These are phyloP conservation scores for Anolis carolinensis DNA, from an alignment of 2,113 vertebrate genomes.

Conservation along the genomic window DNA sequence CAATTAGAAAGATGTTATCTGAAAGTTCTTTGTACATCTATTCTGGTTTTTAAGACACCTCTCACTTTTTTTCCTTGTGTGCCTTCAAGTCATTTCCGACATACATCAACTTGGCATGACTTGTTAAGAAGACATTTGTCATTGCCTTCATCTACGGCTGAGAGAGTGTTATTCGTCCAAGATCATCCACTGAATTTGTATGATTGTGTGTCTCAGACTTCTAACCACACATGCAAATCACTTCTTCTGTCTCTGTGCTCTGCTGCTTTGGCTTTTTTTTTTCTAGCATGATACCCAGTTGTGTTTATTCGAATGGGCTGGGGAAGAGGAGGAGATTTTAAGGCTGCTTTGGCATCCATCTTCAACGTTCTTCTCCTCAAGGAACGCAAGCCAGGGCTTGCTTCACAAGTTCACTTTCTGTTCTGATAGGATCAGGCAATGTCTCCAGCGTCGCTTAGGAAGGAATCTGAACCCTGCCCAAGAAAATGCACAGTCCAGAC, in stretches of 20 bases:
- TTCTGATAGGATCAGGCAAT: conserved; percentile 70
- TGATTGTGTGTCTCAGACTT: too few relatives aligned
- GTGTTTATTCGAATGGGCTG: conserved; percentile 55
- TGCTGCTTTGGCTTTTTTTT: neutral
- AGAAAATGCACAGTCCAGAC: conserved; percentile 63
- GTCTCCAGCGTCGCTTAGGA: conserved; percentile 61
- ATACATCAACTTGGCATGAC: too few relatives aligned
- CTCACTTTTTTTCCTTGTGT: too few relatives aligned
- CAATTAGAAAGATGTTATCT: too few relatives aligned
- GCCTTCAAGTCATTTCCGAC: too few relatives aligned
- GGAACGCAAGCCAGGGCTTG: conserved; percentile 59
- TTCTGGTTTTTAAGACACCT: too few relatives aligned
- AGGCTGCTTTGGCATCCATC: conserved; percentile 34
- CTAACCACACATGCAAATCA: neutral
- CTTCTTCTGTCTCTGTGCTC: neutral
- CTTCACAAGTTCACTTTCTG: conserved; percentile 62
- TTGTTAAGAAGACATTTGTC: too few relatives aligned
- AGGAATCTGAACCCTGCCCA: conserved; percentile 66
- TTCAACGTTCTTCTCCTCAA: conserved; percentile 53
- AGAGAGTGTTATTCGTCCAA: too few relatives aligned
- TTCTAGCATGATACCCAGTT: conserved; percentile 25
- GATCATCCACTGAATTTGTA: too few relatives aligned
- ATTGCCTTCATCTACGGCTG: too few relatives aligned
- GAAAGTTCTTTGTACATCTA: too few relatives aligned
- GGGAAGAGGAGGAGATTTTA: conserved; percentile 20